Evolutionary conservation across 2,888 invertebrate genomes (phyloP).

Genomic region (Dicyrtomina minuta): DNA sequence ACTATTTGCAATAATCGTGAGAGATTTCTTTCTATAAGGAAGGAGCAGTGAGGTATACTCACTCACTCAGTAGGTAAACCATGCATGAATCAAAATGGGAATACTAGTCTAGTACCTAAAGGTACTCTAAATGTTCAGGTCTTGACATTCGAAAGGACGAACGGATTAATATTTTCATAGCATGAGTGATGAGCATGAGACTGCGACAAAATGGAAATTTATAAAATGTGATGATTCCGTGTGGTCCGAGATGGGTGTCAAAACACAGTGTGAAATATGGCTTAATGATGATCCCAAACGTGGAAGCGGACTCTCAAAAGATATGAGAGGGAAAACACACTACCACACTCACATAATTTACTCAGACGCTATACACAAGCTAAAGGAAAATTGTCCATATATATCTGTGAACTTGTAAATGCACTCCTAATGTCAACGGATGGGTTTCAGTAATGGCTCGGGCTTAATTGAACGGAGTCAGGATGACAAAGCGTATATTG

Average conservation of each 20-base stretch:
- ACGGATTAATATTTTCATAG: background rate
- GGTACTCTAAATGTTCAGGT: too few relatives aligned
- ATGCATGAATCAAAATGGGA: too few relatives aligned
- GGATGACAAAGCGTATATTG: constrained; percentile 20
- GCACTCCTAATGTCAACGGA: too few relatives aligned
- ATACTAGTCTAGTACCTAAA: too few relatives aligned
- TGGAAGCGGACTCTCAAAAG: background rate
- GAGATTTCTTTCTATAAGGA: too few relatives aligned
- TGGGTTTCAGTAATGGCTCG: constrained; percentile 7
- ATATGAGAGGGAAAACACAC: background rate
- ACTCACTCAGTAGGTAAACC: too few relatives aligned
- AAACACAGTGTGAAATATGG: constrained; percentile 52
- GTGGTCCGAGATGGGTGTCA: constrained; percentile 46
- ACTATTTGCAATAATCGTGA: too few relatives aligned
- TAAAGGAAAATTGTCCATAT: background rate
- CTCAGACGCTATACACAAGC: background rate
- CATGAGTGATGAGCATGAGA: constrained; percentile 14
- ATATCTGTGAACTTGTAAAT: background rate
- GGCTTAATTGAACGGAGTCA: constrained; percentile 22
- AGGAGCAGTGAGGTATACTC: too few relatives aligned
- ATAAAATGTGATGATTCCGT: constrained; percentile 31
- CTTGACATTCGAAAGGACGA: background rate
- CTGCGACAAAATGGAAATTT: background rate
- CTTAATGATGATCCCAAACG: constrained; percentile 50
- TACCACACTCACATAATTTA: background rate